Base-by-base conservation (phyloP, 1,140 invertebrate genomes). In the Sipha flava region DNA sequence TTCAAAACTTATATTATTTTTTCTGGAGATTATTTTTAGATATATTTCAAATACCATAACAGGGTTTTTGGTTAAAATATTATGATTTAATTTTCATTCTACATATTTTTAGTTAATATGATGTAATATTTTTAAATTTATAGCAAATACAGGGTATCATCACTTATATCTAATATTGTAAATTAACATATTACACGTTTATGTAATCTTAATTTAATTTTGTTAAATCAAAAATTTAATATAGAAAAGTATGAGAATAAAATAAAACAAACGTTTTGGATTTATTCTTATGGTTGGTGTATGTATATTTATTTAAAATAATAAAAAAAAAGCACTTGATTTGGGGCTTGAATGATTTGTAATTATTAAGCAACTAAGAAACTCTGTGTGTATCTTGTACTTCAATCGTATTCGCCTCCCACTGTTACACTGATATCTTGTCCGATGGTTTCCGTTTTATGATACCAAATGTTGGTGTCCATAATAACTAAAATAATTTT, bases 381-480 rank as follows among this genome's bases (percentile, higher is more conserved):
- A 43, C 16, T 40, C 5, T 7, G 10, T 43, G 18, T 37, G n/a
- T 68, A 23, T 23, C 16, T 26, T 70, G 40, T 1, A 18, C 21
- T 81, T 89, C 87, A 96, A 85, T 98, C 95, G 84, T 94, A 98
- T 86, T 98, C 96, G 0, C 95, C 94, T 29, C 96, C 96, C 83
- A 98, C 97, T 1, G 95, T 96, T 79, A 98, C 95, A 86, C 95
- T 98, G 81, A 97, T 91, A 80, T 94, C 92, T 40, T 92, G 89
- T 1, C 94, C 93, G 31, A 95, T 88, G 79, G 97, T 94, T 81
- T 89, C 86, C 0, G 96, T 98, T 83, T 93, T 90, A 87, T 98
- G 96, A 84, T 95, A 98, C 96, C 96, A 98, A 80, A 91, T 90
- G 85, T 98, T 97, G 0, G 95, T 97, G 85, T 98, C 95, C 81